Conservation (phyloP, 1,140 invertebrate species). For the Pseudomyrmex flavicornis region DNA sequence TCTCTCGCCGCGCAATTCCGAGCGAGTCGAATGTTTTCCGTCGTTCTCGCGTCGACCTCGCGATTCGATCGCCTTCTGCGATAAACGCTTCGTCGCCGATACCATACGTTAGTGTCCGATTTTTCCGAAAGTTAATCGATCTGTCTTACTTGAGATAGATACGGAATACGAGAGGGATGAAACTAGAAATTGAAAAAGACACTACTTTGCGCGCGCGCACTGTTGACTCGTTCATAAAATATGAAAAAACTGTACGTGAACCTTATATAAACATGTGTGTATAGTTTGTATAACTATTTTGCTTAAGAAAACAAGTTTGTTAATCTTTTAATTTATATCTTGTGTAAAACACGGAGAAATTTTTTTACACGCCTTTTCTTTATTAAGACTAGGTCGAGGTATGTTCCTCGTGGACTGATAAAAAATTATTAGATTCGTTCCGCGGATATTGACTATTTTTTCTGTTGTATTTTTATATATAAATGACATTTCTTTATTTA, state of each 20-base stretch:
- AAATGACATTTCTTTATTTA: not conserved
- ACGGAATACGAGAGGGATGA: not conserved
- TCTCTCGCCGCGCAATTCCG: slow-evolving; percentile 64
- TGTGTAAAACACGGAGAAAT: not conserved
- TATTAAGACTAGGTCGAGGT: not conserved
- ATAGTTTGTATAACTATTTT: not conserved
- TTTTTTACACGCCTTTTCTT: not conserved
- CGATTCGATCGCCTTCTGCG: slow-evolving; percentile 64
- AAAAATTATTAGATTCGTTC: slow-evolving; percentile 4
- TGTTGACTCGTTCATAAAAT: slow-evolving; percentile 2
- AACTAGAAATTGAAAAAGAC: slow-evolving; percentile 6
- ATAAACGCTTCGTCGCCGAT: slow-evolving; percentile 59
- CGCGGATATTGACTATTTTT: not conserved
- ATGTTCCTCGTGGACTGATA: not conserved
- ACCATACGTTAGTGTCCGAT: slow-evolving; percentile 54
- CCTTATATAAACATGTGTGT: no score
- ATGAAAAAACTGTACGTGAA: not conserved
- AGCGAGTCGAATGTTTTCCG: slow-evolving; percentile 67
- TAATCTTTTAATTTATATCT: not conserved
- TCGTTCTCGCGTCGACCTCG: slow-evolving; percentile 54
- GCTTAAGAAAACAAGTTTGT: not conserved
- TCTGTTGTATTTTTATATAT: not conserved
- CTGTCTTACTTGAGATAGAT: slow-evolving; percentile 8
- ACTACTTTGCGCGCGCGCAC: not conserved
- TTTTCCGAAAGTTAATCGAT: slow-evolving; percentile 38